phyloP scores from a whole-genome alignment of 2,797 vertebrate genomes.

The Leucoraja ocellata region DNA sequence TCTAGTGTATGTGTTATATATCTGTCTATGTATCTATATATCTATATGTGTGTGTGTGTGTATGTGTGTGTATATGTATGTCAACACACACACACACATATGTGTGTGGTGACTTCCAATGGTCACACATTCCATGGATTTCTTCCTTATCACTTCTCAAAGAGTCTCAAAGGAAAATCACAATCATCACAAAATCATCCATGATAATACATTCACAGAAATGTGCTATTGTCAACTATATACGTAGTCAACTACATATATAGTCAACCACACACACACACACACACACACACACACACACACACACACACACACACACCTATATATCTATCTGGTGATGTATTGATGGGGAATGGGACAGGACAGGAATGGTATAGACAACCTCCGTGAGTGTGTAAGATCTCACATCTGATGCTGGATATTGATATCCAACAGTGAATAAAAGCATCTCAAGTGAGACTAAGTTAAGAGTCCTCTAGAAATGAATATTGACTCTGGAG shows the following conservation, averaged over 20 bases:
- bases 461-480: not conserved
- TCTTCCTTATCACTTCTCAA: not conserved
- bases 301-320: too few relatives aligned
- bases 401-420: not conserved
- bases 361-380: not conserved
- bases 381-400: not conserved
- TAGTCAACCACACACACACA: too few relatives aligned
- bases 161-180: not conserved
- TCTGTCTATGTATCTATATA: too few relatives aligned
- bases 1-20: too few relatives aligned
- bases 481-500: not conserved
- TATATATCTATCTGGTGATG: too few relatives aligned
- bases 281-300: too few relatives aligned
- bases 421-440: too few relatives aligned
- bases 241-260: too few relatives aligned
- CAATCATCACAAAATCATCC: not conserved
- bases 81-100: not conserved
- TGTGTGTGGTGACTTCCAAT: not conserved
- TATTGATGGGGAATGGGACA: not conserved
- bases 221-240: not conserved
- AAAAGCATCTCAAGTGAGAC: not conserved
- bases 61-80: not conserved
- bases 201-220: not conserved
- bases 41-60: not conserved
- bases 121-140: not conserved